Evolutionary conservation across 2,113 vertebrate species (phyloP).

Genomic region (Nesoenas mayeri): DNA sequence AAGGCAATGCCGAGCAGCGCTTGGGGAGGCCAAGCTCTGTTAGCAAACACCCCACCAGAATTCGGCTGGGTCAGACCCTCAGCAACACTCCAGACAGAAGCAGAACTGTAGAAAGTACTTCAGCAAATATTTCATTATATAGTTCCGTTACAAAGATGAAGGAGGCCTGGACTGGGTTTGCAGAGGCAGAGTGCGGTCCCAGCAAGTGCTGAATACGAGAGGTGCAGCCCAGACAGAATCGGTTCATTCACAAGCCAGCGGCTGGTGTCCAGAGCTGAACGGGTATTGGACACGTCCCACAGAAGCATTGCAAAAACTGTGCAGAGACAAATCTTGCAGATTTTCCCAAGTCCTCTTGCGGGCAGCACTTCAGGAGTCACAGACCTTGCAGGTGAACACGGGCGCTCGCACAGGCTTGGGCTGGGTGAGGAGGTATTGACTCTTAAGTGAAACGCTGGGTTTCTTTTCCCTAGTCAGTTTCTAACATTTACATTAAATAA

Average conservation of each 20-base stretch:
- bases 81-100: not conserved
- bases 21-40: not conserved
- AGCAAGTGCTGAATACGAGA: not conserved
- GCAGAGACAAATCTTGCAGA: not conserved
- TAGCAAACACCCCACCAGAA: not conserved
- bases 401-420: not conserved
- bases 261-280: not conserved
- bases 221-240: not conserved
- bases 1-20: not conserved
- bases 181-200: not conserved
- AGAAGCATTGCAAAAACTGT: not conserved
- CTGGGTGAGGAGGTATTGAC: not conserved
- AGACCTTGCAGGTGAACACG: not conserved
- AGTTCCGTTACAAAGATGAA: not conserved
- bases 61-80: not conserved
- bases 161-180: not conserved
- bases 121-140: not conserved
- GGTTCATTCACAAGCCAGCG: not conserved
- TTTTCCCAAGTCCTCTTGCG: not conserved
- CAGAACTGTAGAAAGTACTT: not conserved
- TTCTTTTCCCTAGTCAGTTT: not conserved
- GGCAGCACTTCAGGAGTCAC: not conserved
- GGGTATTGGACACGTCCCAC: not conserved
- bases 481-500: slow-evolving; percentile 57
- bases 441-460: not conserved